Evolutionary conservation across 2,113 vertebrate genomes (phyloP).

Genomic region (Misgurnus anguillicaudatus): DNA sequence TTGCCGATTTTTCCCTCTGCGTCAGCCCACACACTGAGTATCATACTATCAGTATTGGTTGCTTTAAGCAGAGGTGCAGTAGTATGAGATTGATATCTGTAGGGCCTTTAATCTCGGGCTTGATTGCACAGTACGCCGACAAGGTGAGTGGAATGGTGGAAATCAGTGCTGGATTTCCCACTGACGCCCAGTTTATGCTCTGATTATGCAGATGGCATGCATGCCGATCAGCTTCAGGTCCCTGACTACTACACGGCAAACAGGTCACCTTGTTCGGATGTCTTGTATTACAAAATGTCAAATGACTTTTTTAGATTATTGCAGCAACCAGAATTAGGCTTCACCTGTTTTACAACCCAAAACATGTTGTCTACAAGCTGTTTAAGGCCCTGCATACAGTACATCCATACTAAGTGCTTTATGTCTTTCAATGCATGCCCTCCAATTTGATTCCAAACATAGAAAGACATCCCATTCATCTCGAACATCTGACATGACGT

Average conservation of each 20-base stretch:
- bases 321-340: too few relatives aligned
- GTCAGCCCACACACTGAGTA: conserved; percentile 36
- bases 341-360: neutral
- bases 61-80: conserved; percentile 23
- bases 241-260: conserved; percentile 36
- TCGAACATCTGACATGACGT: conserved; percentile 26
- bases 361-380: neutral
- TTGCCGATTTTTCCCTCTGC: neutral
- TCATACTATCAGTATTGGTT: neutral
- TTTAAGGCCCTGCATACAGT: neutral
- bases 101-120: conserved; percentile 35
- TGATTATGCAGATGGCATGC: conserved; percentile 53
- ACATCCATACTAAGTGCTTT: neutral
- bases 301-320: neutral
- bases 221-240: conserved; percentile 45
- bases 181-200: conserved; percentile 18
- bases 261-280: conserved; percentile 26
- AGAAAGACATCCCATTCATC: conserved; percentile 25
- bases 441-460: conserved; percentile 29
- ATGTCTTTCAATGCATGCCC: neutral
- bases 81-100: conserved; percentile 20
- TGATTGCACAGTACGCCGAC: conserved; percentile 39
- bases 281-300: neutral
- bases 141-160: neutral
- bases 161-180: conserved; percentile 30